Base-by-base conservation (phyloP, 30 jellyfish, hydroid and myxozoan species). In the Phacellophora camtschatica region DNA sequence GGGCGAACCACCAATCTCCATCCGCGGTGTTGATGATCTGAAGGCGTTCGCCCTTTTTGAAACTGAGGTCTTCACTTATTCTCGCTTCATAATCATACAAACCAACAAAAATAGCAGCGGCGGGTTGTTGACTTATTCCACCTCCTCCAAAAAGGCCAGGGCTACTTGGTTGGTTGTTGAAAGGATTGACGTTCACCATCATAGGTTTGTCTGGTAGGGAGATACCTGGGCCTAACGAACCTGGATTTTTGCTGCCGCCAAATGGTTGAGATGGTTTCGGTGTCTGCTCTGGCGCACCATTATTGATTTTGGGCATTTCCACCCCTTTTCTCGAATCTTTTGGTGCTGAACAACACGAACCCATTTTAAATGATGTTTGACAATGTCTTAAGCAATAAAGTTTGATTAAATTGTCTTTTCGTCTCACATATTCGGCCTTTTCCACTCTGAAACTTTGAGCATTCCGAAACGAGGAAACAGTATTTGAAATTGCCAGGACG, bases 1-100 rank as follows among this genome's bases (percentile, higher is more conserved):
- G 56, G 24, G 98, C 98, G 72, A 53, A 90, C 98, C 98, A 90
- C 98, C 98, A 90, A 70, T 90, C 98, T 5, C 98, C 98, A 59
- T 90, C 98, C 6, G 96, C 92, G 22, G 98, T 90, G 42, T 90
- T 80, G 16, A 90, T 83, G 30, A 90, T 83, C 39, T 90, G 95
- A 35, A 90, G 86, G 41, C 98, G 82, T 51, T 90, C 98, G 12
- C 94, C 90, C 63, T 90, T 90, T 73, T 90, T 84, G 74, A 90
- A 90, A 65, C 96, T 84, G 53, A 90, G 59, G 55, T 90, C 98
- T 65, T 90, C 98, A 33, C 89, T 83, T 24, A 90, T 90, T 39
- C 98, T 69, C 15, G 98, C 98, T 46, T 90, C 98, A 51, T 90
- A 90, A 53, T 84, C 96, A 43, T 90, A 90, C 63, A 90, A 46